Evolutionary conservation across 2,888 invertebrate species (phyloP).

Genomic region (Aleiodes testaceus): DNA sequence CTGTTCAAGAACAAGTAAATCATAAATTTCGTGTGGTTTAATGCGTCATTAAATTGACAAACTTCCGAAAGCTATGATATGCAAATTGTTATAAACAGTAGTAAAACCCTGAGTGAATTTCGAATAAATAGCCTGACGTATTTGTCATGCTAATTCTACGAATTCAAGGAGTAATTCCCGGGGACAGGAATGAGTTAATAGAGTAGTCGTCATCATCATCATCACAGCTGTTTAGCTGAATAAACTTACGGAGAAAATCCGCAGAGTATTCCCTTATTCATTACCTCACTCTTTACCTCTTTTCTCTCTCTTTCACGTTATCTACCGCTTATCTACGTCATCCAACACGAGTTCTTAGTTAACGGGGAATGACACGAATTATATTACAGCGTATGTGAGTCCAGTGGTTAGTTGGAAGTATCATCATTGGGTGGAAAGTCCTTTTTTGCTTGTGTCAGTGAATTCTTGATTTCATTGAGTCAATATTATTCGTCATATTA

Average conservation of each 20-base stretch:
- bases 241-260: background rate
- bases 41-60: background rate
- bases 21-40: too few species aligned
- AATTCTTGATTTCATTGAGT: slow-evolving; percentile 14
- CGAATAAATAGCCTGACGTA: background rate
- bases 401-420: slow-evolving; percentile 12
- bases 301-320: background rate
- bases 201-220: slow-evolving; percentile 17
- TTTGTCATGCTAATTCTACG: background rate
- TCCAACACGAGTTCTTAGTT: slow-evolving; percentile 19
- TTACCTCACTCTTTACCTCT: too few species aligned
- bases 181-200: background rate
- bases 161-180: slow-evolving; percentile 5
- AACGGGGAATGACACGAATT: slow-evolving; percentile 23
- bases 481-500: background rate
- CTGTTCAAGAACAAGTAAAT: too few species aligned
- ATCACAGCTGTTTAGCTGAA: slow-evolving; percentile 3
- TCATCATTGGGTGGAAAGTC: slow-evolving; percentile 15
- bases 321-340: slow-evolving; percentile 29
- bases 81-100: background rate
- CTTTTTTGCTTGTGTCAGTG: slow-evolving; percentile 6
- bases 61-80: background rate
- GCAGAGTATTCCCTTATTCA: slow-evolving; percentile 1
- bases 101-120: background rate
- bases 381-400: slow-evolving; percentile 13